Percentiles rank a stretch among this genome's conserved stretches.
Conservation (phyloP, 1,140 invertebrate species). For the Lordiphosa clarofinis region DNA sequence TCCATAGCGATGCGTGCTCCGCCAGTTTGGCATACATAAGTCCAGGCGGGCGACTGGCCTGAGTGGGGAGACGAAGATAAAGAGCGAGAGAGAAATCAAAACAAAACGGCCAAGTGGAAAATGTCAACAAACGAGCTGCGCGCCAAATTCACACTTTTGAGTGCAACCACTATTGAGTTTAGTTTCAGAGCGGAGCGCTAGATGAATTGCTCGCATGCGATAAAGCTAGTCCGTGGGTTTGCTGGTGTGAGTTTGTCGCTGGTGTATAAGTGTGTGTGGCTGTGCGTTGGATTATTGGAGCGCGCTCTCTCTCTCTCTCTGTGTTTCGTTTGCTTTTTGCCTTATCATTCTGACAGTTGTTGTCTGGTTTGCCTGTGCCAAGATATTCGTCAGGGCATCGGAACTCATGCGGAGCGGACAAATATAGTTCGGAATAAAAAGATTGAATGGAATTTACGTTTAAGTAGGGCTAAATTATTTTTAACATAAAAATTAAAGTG, state of each 20-base stretch:
- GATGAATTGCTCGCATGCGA: constrained; percentile 49
- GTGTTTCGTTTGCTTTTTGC: constrained; percentile 25
- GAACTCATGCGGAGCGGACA: constrained; percentile 21
- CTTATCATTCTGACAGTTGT: constrained; percentile 61
- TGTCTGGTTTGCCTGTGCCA: constrained; percentile 27
- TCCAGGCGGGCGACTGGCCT: constrained; percentile 15
- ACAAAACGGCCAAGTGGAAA: constrained; percentile 66
- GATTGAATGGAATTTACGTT: constrained; percentile 1
- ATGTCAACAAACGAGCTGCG: constrained; percentile 75
- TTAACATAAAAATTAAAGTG: too few relatives aligned
- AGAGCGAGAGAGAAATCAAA: constrained; percentile 45
- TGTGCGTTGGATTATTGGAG: constrained; percentile 6
- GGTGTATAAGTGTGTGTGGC: constrained; percentile 17
- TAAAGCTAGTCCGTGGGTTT: constrained; percentile 4
- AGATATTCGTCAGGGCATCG: constrained; percentile 53
- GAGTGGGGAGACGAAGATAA: neutral
- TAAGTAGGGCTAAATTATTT: neutral
- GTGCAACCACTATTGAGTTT: constrained; percentile 27
- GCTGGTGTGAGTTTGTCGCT: neutral
- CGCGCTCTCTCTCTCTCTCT: constrained; percentile 24
- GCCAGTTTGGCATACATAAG: constrained; percentile 45
- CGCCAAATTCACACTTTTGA: constrained; percentile 64
- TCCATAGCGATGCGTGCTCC: constrained; percentile 48
- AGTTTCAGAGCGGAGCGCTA: constrained; percentile 3
- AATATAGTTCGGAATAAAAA: constrained; percentile 14